These are phyloP conservation scores for Stenchaetothrips biformis DNA, from an alignment of 2,888 invertebrate species.

Conservation along the genomic window DNA sequence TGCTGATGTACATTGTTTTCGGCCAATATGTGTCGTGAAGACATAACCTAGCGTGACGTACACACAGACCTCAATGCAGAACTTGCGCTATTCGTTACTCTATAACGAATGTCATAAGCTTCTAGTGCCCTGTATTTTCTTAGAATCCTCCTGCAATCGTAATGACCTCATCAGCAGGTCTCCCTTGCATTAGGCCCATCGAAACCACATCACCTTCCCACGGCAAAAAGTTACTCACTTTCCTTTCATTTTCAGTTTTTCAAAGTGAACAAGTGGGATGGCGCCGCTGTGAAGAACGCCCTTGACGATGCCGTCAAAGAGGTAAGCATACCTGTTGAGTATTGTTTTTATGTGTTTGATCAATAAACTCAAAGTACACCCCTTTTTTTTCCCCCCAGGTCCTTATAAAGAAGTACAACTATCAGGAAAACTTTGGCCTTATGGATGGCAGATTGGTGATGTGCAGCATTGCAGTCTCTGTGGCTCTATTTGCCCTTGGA, in stretches of 20 bases:
- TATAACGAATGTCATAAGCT: neutral
- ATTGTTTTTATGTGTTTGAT: neutral
- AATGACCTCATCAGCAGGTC: too few species aligned
- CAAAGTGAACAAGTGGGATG: slow-evolving; percentile 86
- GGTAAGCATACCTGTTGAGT: slow-evolving; percentile 49
- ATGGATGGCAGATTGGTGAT: slow-evolving; percentile 88
- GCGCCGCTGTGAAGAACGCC: slow-evolving; percentile 94
- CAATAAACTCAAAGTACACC: neutral
- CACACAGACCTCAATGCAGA: too few species aligned
- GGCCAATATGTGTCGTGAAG: neutral
- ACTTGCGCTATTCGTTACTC: neutral
- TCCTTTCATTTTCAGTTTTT: neutral
- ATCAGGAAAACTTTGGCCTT: slow-evolving; percentile 81
- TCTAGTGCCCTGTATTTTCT: neutral
- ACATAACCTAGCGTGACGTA: neutral
- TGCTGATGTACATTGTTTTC: neutral
- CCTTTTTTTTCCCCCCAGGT: slow-evolving; percentile 57
- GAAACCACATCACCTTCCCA: neutral
- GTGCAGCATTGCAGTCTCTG: slow-evolving; percentile 86
- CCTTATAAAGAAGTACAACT: slow-evolving; percentile 77
- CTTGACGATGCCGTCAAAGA: slow-evolving; percentile 96
- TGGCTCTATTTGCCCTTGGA: slow-evolving; percentile 86
- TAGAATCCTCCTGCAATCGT: neutral
- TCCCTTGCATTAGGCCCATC: neutral
- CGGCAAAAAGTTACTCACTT: neutral